Evolutionary conservation across 2,113 vertebrate genomes (phyloP).

Genomic region (Scytalopus superciliaris): DNA sequence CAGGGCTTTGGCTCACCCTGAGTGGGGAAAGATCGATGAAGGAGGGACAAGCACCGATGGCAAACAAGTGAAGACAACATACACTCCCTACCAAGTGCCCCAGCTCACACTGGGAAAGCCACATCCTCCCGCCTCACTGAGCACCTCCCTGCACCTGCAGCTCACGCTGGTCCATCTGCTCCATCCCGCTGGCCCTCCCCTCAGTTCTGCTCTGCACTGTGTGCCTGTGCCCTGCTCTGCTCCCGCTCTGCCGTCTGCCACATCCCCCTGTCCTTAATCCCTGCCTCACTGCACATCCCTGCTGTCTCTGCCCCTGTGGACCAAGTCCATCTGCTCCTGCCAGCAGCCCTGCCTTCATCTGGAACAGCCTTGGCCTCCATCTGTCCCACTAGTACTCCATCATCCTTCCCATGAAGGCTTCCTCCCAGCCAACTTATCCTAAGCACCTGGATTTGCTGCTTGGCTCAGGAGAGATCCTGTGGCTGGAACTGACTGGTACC

Average conservation of each 20-base stretch:
- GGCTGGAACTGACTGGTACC: background rate
- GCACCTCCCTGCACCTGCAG: background rate
- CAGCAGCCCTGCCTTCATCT: background rate
- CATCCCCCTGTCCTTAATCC: background rate
- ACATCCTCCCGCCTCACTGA: background rate
- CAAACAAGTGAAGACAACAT: background rate
- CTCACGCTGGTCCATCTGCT: background rate
- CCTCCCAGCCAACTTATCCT: background rate
- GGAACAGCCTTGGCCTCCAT: background rate
- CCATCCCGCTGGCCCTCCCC: background rate
- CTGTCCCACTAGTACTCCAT: background rate
- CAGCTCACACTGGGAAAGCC: background rate
- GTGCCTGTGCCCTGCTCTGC: background rate
- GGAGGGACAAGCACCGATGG: background rate
- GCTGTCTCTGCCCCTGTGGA: background rate
- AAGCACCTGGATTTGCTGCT: background rate
- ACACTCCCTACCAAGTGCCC: background rate
- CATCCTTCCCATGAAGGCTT: background rate
- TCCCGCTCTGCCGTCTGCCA: constrained; percentile 30
- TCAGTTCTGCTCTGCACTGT: background rate
- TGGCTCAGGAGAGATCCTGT: background rate
- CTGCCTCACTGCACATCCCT: background rate
- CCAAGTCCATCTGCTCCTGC: constrained; percentile 36
- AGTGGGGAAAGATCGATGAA: background rate
- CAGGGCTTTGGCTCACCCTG: background rate